Base-by-base conservation (phyloP, 2,888 invertebrate genomes). In the Leptopterna dolabrata region DNA sequence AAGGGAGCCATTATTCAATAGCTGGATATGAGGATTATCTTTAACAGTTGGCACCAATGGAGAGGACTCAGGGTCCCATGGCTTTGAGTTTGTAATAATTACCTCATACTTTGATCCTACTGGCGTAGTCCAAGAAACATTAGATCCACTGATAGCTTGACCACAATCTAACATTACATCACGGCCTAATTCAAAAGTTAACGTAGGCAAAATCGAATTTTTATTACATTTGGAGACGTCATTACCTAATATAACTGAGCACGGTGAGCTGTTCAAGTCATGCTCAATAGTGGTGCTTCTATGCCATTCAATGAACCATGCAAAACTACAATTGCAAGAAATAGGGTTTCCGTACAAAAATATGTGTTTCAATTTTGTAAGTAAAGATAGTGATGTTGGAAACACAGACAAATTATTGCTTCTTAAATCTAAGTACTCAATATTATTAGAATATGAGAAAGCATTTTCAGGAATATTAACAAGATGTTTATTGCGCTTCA, bases 251-350 rank as follows among this genome's bases (percentile, higher is more conserved):
- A 82, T 36, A 1, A 4, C 6, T 30, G 55, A 70, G 36, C 80
- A 86, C 14, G 76, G 55, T 41, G 43, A 24, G 11, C 16, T 29
- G 27, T n/a, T 45, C 41, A 45, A 45, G 24, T 78, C 78, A 78
- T 41, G 27, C 27, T 47, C 47, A 41, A 41, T 36, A 24, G 51
- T 80, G 9, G 84, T 85, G 24, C n/a, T 70, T 14, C 71, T 30
- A 27, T 29, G 19, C 95, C 95, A 95, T 16, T 93, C 91, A 0
- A 93, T 92, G 90, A 96, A 94, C 97, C 97, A 97, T 89, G 94
- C 94, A 94, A 96, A 95, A 80, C 96, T 94, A 91, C 97, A 97
- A 92, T 97, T 96, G 92, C 97, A 97, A 24, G 95, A 94, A 95
- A 96, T 97, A 41, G 95, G 95, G 91, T 97, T 97, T 87, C 94